A percentile compares a stretch with the other conserved stretches of the same genome.
Evolutionary conservation across 1,140 invertebrate genomes (phyloP).

Genomic region (Linepithema humile): DNA sequence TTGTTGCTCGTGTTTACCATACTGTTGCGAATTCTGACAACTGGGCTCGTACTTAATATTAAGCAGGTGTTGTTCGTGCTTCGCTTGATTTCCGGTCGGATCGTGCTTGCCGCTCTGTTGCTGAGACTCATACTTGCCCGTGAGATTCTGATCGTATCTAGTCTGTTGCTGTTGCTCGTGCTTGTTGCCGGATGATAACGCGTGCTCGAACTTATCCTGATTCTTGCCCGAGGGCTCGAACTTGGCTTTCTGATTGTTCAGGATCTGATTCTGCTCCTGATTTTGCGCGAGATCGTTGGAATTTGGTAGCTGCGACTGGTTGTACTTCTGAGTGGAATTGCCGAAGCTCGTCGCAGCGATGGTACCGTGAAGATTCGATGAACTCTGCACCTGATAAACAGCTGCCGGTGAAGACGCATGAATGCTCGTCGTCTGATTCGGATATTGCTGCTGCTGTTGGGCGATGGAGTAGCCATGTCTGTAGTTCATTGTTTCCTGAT

Average conservation of each 20-base stretch:
- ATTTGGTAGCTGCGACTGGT: slow-evolving; percentile 63
- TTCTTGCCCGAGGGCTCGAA: slow-evolving; percentile 58
- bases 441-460: slow-evolving; percentile 51
- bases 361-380: slow-evolving; percentile 60
- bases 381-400: slow-evolving; percentile 72
- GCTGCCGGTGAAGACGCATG: slow-evolving; percentile 55
- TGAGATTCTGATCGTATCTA: slow-evolving; percentile 62
- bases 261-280: slow-evolving; percentile 42
- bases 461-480: slow-evolving; percentile 72
- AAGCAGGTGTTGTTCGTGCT: slow-evolving; percentile 62
- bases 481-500: slow-evolving; percentile 75
- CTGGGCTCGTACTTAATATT: slow-evolving; percentile 69
- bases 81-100: slow-evolving; percentile 59
- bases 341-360: slow-evolving; percentile 35
- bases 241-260: slow-evolving; percentile 54
- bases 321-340: slow-evolving; percentile 64
- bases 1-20: slow-evolving; percentile 71
- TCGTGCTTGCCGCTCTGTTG: slow-evolving; percentile 62
- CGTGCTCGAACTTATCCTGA: slow-evolving; percentile 75
- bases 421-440: slow-evolving; percentile 11
- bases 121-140: slow-evolving; percentile 65
- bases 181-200: slow-evolving; percentile 44
- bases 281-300: slow-evolving; percentile 38
- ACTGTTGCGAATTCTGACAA: slow-evolving; percentile 66
- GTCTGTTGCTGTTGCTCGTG: slow-evolving; percentile 63